These are phyloP conservation scores for Aphidoletes aphidimyza DNA, from an alignment of 2,888 invertebrate genomes.

Conservation along the genomic window DNA sequence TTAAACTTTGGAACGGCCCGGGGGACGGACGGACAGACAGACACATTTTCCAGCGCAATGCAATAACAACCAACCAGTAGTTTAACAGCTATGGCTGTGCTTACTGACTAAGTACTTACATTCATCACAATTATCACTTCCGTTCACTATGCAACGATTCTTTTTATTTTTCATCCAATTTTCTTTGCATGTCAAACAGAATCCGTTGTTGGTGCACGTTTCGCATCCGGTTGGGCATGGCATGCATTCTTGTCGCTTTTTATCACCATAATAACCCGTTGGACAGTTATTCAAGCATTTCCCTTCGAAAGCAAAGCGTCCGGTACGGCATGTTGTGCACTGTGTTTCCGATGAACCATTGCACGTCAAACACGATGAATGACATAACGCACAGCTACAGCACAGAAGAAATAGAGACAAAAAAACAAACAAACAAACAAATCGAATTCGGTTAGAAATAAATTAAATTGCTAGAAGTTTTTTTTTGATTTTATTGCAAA, in stretches of 20 bases:
- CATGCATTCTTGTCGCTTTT: conserved; percentile 82
- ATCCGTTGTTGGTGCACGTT: conserved; percentile 76
- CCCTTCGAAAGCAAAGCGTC: conserved; percentile 77
- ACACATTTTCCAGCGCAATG: not conserved
- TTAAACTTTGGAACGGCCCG: too few relatives aligned
- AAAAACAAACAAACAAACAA: not conserved
- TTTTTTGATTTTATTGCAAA: not conserved
- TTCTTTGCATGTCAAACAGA: conserved; percentile 78
- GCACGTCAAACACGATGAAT: conserved; percentile 83
- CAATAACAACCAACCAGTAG: not conserved
- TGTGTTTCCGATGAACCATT: conserved; percentile 80
- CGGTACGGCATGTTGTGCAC: conserved; percentile 83
- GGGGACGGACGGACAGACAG: too few relatives aligned
- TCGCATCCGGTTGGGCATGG: conserved; percentile 81
- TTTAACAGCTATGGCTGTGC: too few relatives aligned
- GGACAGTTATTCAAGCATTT: conserved; percentile 80
- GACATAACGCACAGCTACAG: conserved; percentile 79
- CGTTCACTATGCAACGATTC: conserved; percentile 77
- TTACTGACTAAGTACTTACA: conserved; percentile 68
- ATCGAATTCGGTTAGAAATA: conserved; percentile 56
- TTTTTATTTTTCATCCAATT: conserved; percentile 83
- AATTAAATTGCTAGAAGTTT: conserved; percentile 48
- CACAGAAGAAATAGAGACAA: conserved; percentile 30
- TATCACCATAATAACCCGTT: conserved; percentile 78
- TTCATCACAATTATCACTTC: conserved; percentile 76